phyloP scores from a whole-genome alignment of 2,888 invertebrate genomes.

The Spialia ferax region DNA sequence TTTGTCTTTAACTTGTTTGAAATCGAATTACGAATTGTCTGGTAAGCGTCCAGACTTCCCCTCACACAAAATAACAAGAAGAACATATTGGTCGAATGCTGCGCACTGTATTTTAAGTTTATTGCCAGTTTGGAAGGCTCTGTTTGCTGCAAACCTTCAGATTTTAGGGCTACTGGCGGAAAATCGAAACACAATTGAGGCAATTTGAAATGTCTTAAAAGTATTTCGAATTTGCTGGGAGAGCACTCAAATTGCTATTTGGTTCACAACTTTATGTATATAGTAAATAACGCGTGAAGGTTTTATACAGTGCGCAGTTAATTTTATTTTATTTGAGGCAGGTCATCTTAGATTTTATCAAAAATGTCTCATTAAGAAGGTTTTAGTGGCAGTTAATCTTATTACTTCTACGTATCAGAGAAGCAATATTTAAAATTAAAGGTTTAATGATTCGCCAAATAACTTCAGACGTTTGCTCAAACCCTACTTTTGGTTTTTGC shows the following conservation, averaged over 20 bases:
- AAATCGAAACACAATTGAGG: constrained; percentile 40
- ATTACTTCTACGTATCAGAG: too few species aligned
- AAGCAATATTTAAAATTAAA: too few species aligned
- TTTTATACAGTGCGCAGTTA: neutral
- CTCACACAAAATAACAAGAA: constrained; percentile 40
- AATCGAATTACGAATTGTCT: constrained; percentile 42
- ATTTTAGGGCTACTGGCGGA: constrained; percentile 38
- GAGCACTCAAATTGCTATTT: neutral
- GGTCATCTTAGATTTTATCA: too few species aligned
- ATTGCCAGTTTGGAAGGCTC: constrained; percentile 36
- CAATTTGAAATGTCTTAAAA: constrained; percentile 37
- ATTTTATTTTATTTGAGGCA: too few species aligned
- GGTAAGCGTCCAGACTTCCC: constrained; percentile 42
- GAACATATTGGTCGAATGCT: constrained; percentile 36
- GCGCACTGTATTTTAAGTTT: constrained; percentile 42
- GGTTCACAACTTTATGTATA: neutral
- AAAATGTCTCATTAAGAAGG: too few species aligned
- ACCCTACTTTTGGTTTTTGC: neutral
- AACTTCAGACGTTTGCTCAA: neutral
- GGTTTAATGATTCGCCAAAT: constrained; percentile 5
- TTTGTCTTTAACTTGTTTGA: constrained; percentile 39
- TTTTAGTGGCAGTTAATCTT: neutral
- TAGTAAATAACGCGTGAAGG: neutral
- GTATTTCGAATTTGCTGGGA: constrained; percentile 22
- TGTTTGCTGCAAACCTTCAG: constrained; percentile 39